phyloP scores from a whole-genome alignment of 2,113 vertebrate genomes.

The Hydrochoerus hydrochaeris region DNA sequence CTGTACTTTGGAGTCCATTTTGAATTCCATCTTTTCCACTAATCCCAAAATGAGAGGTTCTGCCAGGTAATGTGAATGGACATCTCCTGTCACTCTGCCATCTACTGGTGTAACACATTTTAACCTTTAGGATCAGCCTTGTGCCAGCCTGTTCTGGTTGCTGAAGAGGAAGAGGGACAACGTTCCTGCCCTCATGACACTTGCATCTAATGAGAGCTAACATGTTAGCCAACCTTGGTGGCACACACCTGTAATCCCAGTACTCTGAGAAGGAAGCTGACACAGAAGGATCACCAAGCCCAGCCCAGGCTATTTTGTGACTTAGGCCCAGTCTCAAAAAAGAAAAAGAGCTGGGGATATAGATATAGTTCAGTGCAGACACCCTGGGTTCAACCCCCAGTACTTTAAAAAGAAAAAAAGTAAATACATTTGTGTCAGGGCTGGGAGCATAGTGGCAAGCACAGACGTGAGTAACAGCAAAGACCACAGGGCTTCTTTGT shows the following conservation, averaged over 20 bases:
- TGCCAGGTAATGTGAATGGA: fast-evolving
- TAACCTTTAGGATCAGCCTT: neutral
- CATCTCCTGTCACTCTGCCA: too few species aligned
- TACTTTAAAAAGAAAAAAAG: neutral
- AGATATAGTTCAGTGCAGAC: neutral
- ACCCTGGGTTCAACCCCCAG: neutral
- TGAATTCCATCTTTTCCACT: neutral
- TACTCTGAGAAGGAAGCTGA: neutral
- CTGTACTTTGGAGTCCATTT: neutral
- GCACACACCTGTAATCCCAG: neutral
- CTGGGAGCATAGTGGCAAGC: fast-evolving
- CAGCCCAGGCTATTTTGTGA: neutral
- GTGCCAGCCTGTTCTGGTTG: neutral
- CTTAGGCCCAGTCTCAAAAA: neutral
- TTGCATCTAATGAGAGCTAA: neutral
- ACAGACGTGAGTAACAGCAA: neutral
- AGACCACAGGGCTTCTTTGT: neutral
- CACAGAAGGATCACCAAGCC: neutral
- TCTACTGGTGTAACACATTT: fast-evolving
- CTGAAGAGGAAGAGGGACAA: neutral
- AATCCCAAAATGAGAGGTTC: neutral
- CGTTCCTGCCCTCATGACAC: neutral
- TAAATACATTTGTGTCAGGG: neutral
- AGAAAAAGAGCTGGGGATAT: neutral
- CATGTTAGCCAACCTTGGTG: neutral